Conservation (phyloP, 2,888 invertebrate species). For the Ceramica pisi region DNA sequence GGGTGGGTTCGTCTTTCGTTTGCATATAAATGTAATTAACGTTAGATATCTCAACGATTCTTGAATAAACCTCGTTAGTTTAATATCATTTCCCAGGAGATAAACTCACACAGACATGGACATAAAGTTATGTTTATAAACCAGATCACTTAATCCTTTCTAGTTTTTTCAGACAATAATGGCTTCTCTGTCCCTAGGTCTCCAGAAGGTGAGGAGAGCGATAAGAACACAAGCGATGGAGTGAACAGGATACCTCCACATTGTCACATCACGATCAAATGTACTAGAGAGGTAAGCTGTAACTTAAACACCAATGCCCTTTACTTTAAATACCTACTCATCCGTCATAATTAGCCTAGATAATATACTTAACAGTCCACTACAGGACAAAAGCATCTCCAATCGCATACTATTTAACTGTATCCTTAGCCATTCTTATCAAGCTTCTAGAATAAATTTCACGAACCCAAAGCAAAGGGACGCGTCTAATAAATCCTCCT, state of each 20-base stretch:
- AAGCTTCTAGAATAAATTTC: not conserved
- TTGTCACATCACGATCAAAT: slow-evolving; percentile 97
- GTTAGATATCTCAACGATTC: not conserved
- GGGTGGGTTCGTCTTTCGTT: not conserved
- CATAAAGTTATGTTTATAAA: not conserved
- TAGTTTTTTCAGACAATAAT: not conserved
- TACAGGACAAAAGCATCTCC: not conserved
- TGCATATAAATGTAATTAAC: not conserved
- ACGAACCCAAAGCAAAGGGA: not conserved
- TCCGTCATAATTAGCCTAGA: not conserved
- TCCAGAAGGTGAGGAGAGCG: slow-evolving; percentile 83
- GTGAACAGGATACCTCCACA: slow-evolving; percentile 93
- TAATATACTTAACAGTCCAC: not conserved
- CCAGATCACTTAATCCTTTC: not conserved
- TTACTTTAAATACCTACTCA: not conserved
- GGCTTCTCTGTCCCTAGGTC: slow-evolving; percentile 74
- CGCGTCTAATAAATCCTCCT: slow-evolving; percentile 12
- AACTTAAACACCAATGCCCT: slow-evolving; percentile 59
- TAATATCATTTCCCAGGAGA: not conserved
- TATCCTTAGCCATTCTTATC: not conserved
- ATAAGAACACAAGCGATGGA: slow-evolving; percentile 84
- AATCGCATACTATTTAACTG: not conserved
- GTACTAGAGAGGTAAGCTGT: slow-evolving; percentile 95
- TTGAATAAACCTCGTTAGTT: too few species aligned
- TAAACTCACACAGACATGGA: not conserved